A percentile compares a stretch with the other conserved stretches of the same genome.
These are phyloP conservation scores for Prunella strophiata DNA, from an alignment of 2,797 vertebrate species.

Conservation along the genomic window DNA sequence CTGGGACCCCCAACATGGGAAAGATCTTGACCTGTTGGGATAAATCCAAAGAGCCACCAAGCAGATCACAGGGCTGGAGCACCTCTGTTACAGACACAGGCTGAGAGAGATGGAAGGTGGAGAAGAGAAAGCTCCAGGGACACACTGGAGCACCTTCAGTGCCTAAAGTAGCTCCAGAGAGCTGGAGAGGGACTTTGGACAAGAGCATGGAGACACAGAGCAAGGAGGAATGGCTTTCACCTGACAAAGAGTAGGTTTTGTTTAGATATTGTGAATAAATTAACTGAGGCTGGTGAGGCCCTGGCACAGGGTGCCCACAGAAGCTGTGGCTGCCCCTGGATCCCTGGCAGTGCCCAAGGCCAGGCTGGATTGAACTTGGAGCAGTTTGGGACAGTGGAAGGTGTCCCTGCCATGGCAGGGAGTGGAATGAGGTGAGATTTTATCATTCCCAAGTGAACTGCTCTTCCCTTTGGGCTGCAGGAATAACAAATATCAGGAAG, in stretches of 20 bases:
- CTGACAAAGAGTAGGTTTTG: not conserved
- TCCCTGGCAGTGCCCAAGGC: not conserved
- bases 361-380: rapidly evolving
- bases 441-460: not conserved
- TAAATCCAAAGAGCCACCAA: not conserved
- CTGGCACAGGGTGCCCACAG: rapidly evolving
- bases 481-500: not conserved
- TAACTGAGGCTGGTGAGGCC: rapidly evolving
- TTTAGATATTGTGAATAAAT: not conserved
- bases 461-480: not conserved
- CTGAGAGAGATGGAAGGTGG: rapidly evolving
- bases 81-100: not conserved
- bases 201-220: not conserved
- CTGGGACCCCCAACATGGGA: rapidly evolving
- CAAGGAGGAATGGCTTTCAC: not conserved
- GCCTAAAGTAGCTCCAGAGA: not conserved
- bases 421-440: not conserved
- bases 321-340: not conserved
- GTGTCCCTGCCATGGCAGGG: rapidly evolving
- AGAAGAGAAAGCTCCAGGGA: not conserved
- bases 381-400: not conserved
- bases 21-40: not conserved
- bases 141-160: not conserved
- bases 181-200: not conserved
- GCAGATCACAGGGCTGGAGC: not conserved